Conservation (phyloP, 1,140 invertebrate genomes). For the Brachionus rubens region DNA sequence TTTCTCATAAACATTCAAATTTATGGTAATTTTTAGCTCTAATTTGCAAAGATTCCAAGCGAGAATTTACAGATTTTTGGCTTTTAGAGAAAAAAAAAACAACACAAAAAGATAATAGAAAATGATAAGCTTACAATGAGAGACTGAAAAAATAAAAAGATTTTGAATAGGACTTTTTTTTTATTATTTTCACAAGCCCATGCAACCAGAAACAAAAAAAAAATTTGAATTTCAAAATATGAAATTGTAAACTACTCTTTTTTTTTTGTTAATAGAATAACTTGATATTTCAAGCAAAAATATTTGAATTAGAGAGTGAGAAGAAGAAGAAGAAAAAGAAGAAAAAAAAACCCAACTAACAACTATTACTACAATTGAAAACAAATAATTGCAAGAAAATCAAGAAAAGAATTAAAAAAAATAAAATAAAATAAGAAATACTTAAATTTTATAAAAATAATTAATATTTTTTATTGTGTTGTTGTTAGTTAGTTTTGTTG, state of each 20-base stretch:
- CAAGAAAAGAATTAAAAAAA: neutral
- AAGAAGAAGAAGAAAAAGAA: too few species aligned
- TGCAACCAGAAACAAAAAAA: constrained; percentile 3
- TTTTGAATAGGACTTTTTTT: too few species aligned
- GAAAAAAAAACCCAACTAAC: too few species aligned
- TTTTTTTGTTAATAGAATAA: neutral
- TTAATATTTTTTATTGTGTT: constrained; percentile 7
- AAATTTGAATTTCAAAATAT: constrained; percentile 42
- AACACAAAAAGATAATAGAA: neutral
- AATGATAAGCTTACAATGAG: neutral
- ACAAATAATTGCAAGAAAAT: constrained; percentile 17
- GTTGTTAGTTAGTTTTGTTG: neutral
- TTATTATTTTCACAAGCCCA: neutral
- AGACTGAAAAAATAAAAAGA: too few species aligned
- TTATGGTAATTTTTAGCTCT: constrained; percentile 29
- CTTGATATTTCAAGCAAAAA: constrained; percentile 22
- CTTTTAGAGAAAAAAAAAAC: too few species aligned
- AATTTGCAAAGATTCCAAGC: constrained; percentile 32
- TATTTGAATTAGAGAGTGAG: constrained; percentile 25
- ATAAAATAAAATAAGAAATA: neutral
- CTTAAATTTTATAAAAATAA: neutral
- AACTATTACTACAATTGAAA: constrained; percentile 1
- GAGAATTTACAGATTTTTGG: constrained; percentile 40
- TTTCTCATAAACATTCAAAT: constrained; percentile 43
- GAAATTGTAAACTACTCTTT: constrained; percentile 30